These are phyloP conservation scores for Jacana jacana DNA, from an alignment of 2,113 vertebrate genomes.

Conservation along the genomic window DNA sequence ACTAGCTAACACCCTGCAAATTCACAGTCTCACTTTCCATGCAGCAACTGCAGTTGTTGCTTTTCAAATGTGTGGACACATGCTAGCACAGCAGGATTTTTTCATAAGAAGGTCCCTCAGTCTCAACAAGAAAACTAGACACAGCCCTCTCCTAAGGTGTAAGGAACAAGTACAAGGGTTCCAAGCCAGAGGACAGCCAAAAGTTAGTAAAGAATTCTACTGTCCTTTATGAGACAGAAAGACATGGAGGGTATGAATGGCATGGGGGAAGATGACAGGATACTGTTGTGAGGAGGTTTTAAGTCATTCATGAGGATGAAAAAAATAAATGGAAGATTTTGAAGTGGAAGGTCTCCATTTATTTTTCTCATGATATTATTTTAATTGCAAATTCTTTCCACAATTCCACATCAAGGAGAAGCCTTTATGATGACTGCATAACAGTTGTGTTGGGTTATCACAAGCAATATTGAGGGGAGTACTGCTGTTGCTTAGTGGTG, in stretches of 20 bases:
- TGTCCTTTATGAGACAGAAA: background rate
- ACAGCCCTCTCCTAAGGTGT: background rate
- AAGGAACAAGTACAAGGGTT: background rate
- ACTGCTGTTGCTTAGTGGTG: background rate
- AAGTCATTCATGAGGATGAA: background rate
- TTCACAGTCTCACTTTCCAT: background rate
- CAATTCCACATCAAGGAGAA: background rate
- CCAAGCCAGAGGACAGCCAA: background rate
- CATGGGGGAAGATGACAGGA: background rate
- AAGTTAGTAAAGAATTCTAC: background rate
- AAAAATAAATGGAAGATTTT: background rate
- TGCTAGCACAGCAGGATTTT: background rate
- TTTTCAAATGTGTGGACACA: background rate
- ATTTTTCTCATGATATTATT: background rate
- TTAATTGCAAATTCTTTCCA: background rate
- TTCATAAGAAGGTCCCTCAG: background rate
- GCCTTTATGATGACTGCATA: background rate
- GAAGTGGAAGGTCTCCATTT: background rate
- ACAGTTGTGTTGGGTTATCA: background rate
- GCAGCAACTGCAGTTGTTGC: background rate
- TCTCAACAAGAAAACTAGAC: background rate
- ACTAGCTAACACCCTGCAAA: background rate
- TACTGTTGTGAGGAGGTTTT: background rate
- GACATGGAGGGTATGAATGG: background rate
- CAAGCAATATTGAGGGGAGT: rapidly evolving